A percentile compares a stretch with the other conserved stretches of the same genome.
Conservation (phyloP, 2,888 invertebrate species). For the Stegana nigrithorax region DNA sequence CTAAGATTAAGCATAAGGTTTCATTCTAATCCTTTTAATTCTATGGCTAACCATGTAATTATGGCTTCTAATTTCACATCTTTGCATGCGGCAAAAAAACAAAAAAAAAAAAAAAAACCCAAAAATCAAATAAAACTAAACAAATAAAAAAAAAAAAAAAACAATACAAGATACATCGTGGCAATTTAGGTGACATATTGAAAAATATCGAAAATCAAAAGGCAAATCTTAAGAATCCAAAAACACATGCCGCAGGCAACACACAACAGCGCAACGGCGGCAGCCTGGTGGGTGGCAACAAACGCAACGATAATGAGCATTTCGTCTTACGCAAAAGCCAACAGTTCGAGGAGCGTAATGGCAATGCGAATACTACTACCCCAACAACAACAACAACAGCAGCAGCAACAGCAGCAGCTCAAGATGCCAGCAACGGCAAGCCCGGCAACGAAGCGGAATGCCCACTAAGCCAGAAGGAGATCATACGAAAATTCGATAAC, state of each 20-base stretch:
- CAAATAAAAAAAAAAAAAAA: background rate
- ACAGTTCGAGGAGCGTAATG: slow-evolving; percentile 50
- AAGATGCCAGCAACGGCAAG: slow-evolving; percentile 15
- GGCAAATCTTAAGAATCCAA: slow-evolving; percentile 32
- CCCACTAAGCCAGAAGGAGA: slow-evolving; percentile 70
- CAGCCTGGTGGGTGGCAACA: slow-evolving; percentile 1
- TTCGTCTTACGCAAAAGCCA: slow-evolving; percentile 47
- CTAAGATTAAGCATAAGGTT: background rate
- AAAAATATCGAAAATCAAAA: slow-evolving; percentile 67
- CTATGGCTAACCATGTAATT: background rate
- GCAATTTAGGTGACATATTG: slow-evolving; percentile 65
- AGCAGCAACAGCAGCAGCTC: slow-evolving; percentile 18
- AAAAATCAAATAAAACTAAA: background rate
- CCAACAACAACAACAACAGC: slow-evolving; percentile 28
- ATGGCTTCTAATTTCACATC: too few species aligned
- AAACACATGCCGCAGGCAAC: slow-evolving; percentile 4
- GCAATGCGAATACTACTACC: slow-evolving; percentile 33
- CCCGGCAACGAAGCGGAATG: slow-evolving; percentile 35
- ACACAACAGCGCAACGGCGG: too few species aligned
- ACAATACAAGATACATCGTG: slow-evolving; percentile 64
- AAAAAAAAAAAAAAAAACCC: background rate
- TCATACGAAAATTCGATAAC: slow-evolving; percentile 75
- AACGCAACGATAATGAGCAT: slow-evolving; percentile 50
- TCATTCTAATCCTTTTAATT: slow-evolving; percentile 8
- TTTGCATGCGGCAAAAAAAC: background rate